Conservation (phyloP, 2,888 invertebrate genomes). For the Gymnosoma rotundatum region DNA sequence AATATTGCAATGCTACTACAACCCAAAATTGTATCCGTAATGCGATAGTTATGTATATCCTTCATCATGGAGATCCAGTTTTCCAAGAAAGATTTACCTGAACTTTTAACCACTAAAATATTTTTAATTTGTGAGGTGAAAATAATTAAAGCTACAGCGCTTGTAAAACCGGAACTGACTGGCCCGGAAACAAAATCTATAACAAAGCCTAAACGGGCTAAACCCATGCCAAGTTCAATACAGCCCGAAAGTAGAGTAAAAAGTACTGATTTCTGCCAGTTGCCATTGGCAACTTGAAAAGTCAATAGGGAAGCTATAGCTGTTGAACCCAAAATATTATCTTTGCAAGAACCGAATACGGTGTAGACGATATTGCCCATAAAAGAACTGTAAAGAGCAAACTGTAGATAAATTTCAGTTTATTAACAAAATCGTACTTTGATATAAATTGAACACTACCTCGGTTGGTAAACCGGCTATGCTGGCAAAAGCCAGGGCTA, state of each 20-base stretch:
- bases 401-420: slow-evolving; percentile 83
- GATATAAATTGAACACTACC: slow-evolving; percentile 78
- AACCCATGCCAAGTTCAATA: slow-evolving; percentile 90
- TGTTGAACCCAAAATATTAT: slow-evolving; percentile 95
- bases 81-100: slow-evolving; percentile 89
- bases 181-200: slow-evolving; percentile 95
- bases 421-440: slow-evolving; percentile 12
- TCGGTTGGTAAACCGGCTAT: slow-evolving; percentile 89
- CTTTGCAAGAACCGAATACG: slow-evolving; percentile 94
- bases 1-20: slow-evolving; percentile 88
- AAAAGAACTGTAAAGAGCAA: slow-evolving; percentile 96
- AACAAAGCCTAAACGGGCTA: slow-evolving; percentile 91
- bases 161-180: slow-evolving; percentile 94
- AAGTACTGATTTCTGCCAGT: slow-evolving; percentile 86
- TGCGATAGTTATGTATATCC: slow-evolving; percentile 86
- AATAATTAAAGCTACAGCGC: slow-evolving; percentile 94
- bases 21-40: slow-evolving; percentile 90
- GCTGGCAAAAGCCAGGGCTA: slow-evolving; percentile 91
- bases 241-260: slow-evolving; percentile 90
- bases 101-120: slow-evolving; percentile 87
- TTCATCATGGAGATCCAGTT: slow-evolving; percentile 89
- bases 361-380: slow-evolving; percentile 95
- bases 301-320: slow-evolving; percentile 95
- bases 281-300: slow-evolving; percentile 88
- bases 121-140: slow-evolving; percentile 93